Evolutionary conservation across 2,888 invertebrate genomes (phyloP), one percentile per base, ranked within the genome.

Genomic region (Tachina grossa): DNA sequence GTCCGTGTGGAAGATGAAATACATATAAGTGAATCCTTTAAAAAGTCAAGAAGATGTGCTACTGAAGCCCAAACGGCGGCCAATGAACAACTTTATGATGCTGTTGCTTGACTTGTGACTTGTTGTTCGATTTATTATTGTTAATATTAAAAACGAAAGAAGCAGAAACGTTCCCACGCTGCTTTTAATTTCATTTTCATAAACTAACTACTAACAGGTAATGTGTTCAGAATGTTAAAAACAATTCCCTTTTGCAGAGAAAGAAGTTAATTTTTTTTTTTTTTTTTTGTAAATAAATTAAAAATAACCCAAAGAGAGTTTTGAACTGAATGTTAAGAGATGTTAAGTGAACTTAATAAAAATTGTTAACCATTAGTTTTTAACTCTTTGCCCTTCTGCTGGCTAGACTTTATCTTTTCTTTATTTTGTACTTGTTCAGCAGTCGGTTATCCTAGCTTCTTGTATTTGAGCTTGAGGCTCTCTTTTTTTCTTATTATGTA

Each of bases 311-410:
- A 19, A 68, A 74, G 19, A 72, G 14, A 51, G 43, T 22, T 41
- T 53, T 14, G 47, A 51, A 53, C 45, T 61, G 59, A 65, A 74
- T 79, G 78, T 84, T 86, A 79, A 85, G n/a, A 49, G n/a, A 77
- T 53, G 16, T 53, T 39, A 53, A 51, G 43, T 43, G 39, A 16
- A 31, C 3, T 41, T 55, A 43, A 72, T 49, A 39, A 72, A 31
- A 49, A 55, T 53, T 53, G 51, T 16, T 76, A 90, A 88, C 89
- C 89, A 90, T 91, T 90, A 91, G 90, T 90, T 91, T 90, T 31
- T 31, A 31, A 90, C 91, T 91, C 90, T 90, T 57, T 47, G n/a
- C 9, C 31, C 22, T 14, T 51, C 31, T 41, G 31, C 43, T 19
- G 47, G 39, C 45, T 55, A 76, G 55, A 53, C 14, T 65, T 55